A percentile compares a stretch with the other conserved stretches of the same genome.
These are phyloP conservation scores for Pollicipes pollicipes DNA, from an alignment of 1,140 invertebrate genomes.

Conservation along the genomic window DNA sequence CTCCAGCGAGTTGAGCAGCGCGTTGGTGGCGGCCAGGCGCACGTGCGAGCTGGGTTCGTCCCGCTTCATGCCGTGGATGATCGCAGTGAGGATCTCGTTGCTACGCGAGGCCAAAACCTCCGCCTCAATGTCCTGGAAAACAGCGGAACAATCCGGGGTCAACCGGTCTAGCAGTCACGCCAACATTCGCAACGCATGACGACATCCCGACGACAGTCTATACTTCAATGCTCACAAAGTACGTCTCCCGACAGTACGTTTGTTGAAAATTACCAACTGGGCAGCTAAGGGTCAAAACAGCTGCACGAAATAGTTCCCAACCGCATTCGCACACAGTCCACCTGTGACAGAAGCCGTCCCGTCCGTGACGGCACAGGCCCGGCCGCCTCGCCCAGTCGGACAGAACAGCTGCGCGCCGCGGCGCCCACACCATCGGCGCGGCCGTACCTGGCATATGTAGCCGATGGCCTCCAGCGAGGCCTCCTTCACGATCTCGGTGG, in stretches of 20 bases:
- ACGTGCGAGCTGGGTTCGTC: constrained; percentile 66
- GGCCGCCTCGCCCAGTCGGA: no score
- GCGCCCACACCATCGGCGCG: no score
- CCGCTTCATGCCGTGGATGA: constrained; percentile 92
- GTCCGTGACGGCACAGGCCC: no score
- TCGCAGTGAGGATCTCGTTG: constrained; percentile 93
- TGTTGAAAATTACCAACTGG: no score
- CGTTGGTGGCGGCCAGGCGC: constrained; percentile 83
- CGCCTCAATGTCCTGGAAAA: constrained; percentile 43
- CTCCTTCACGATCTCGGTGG: constrained; percentile 83
- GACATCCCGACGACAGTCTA: background rate
- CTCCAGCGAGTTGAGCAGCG: constrained; percentile 93
- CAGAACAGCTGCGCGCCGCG: no score
- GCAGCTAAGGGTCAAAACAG: no score
- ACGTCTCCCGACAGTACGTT: no score
- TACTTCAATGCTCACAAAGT: no score
- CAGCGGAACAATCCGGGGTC: constrained; percentile 6
- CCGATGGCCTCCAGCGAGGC: constrained; percentile 92
- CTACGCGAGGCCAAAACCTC: constrained; percentile 77
- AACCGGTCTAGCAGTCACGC: background rate
- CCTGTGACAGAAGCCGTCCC: no score
- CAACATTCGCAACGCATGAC: background rate
- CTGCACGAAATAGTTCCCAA: no score
- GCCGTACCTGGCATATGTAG: constrained; percentile 50
- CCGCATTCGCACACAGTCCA: no score